Base-by-base conservation (phyloP, 2,797 vertebrate genomes). In the Gymnodraco acuticeps region DNA sequence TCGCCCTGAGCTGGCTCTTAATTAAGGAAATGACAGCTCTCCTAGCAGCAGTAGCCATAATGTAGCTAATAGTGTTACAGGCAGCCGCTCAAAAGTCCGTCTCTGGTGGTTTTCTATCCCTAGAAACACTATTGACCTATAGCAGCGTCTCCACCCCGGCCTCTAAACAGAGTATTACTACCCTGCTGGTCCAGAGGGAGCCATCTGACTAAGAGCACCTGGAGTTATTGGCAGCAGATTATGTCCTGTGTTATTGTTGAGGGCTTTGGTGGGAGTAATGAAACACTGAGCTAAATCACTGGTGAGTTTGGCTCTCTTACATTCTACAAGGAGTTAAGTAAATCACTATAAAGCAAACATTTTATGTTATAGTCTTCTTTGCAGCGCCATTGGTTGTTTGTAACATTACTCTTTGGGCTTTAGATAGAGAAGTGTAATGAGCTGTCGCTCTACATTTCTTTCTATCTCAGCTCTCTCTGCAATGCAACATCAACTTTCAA, bases 401-500 rank as follows among this genome's bases (percentile, higher is more conserved):
- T 51, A 73, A 66, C 77, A 55, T 43, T 46, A 68, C 54, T 42
- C 68, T 72, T 70, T 56, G 54, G 61, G 66, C 64, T 65, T 80
- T 60, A 48, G 42, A 64, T 45, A 54, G 62, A 78, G 76, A 75
- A 73, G 65, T 64, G 54, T 83, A 82, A 79, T 54, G 50, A 66
- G 67, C 60, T 77, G 75, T 69, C 11, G 14, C 65, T 56, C 50
- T 33, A 3, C 54, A 63, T 73, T 70, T 84, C 50, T 43, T 6
- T 81, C 42, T 73, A 78, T 63, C 51, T 67, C 82, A 20, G 41
- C 69, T 51, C 52, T 27, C 43, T 33, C 67, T 27, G 55, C 53
- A 61, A 90, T 86, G 92, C 83, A 78, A 94, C 94, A 94, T 95
- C 93, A 91, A 92, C 92, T 94, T 92, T 89, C 72, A 93, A 92